Evolutionary conservation across 2,113 vertebrate genomes (phyloP).

Genomic region (Carassius carassius): DNA sequence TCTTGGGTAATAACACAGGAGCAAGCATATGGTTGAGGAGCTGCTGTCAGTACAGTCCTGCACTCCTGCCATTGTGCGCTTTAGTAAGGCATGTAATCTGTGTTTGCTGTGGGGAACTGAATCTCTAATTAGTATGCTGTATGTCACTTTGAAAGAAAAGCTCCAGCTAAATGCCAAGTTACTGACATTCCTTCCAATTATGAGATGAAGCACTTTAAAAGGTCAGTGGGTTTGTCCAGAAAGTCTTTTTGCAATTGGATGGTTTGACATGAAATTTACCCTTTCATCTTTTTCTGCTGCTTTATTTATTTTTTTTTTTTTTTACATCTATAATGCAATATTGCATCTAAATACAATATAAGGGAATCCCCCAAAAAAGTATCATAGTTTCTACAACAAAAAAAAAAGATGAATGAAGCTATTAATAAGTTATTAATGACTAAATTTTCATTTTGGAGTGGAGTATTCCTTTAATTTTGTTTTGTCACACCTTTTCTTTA

Average conservation of each 20-base stretch:
- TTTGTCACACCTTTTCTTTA: too few species aligned
- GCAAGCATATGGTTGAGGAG: background rate
- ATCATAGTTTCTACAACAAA: too few species aligned
- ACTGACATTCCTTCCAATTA: background rate
- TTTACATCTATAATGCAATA: background rate
- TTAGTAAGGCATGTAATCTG: background rate
- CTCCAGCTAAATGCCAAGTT: background rate
- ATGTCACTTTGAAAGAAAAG: background rate
- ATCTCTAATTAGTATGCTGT: background rate
- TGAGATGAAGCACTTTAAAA: background rate
- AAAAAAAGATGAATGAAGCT: too few species aligned
- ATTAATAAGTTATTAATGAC: too few species aligned
- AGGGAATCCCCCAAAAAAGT: background rate
- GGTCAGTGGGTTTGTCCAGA: background rate
- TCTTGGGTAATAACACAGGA: background rate
- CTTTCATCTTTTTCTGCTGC: background rate
- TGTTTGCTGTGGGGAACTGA: background rate
- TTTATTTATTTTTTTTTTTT: background rate
- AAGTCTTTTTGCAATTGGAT: background rate
- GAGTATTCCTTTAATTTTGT: too few species aligned
- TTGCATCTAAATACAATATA: background rate
- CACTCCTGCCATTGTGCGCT: background rate
- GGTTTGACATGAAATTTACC: background rate
- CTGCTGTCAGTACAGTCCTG: background rate
- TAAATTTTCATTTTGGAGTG: too few species aligned